A percentile compares a stretch with the other conserved stretches of the same genome.
phyloP scores from a whole-genome alignment of 1,140 invertebrate species.

The Liolophura sinensis region DNA sequence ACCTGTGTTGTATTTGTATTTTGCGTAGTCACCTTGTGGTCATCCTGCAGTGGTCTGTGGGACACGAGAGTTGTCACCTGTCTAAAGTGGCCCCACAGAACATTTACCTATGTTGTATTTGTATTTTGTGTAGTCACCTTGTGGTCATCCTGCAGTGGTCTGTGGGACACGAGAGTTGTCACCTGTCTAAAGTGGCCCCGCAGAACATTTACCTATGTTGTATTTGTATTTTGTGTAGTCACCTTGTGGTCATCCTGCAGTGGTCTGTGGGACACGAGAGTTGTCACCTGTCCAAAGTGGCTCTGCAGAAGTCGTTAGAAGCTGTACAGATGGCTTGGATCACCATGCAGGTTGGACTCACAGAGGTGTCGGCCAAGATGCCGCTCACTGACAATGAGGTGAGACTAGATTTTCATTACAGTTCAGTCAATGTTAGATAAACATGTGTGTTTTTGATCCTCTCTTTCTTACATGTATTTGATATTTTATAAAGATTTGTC shows the following conservation, averaged over 20 bases:
- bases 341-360: constrained; percentile 31
- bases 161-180: constrained; percentile 6
- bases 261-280: constrained; percentile 16
- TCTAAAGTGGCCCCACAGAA: too few relatives aligned
- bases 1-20: too few relatives aligned
- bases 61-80: too few relatives aligned
- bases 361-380: constrained; percentile 33
- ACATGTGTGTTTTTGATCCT: background rate
- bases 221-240: constrained; percentile 20
- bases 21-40: too few relatives aligned
- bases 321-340: constrained; percentile 44
- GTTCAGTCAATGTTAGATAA: background rate
- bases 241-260: constrained; percentile 39
- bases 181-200: too few relatives aligned
- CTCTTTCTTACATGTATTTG: background rate
- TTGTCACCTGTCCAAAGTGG: constrained; percentile 11
- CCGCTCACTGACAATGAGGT: constrained; percentile 46
- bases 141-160: constrained; percentile 37
- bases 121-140: constrained; percentile 29
- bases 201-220: too few relatives aligned
- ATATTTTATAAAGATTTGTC: background rate
- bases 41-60: too few relatives aligned
- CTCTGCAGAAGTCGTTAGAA: constrained; percentile 32
- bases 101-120: too few relatives aligned
- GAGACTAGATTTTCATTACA: background rate